These are phyloP conservation scores for Lordiphosa stackelbergi DNA, from an alignment of 1,140 invertebrate genomes.

Conservation along the genomic window DNA sequence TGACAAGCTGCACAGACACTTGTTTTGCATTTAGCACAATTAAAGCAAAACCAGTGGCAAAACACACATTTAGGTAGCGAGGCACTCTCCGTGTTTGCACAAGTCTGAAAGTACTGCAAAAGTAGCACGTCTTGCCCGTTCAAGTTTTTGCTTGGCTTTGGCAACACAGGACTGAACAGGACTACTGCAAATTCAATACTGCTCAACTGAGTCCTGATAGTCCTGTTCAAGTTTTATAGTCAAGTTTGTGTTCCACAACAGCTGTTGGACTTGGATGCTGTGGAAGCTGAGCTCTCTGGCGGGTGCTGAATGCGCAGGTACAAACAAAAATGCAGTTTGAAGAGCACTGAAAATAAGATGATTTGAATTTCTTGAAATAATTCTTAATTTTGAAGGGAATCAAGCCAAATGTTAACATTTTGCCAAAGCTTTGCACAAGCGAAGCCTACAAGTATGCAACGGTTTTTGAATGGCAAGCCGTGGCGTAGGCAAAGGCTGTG, in stretches of 20 bases:
- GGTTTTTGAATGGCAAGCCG: not conserved
- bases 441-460: conserved; percentile 45
- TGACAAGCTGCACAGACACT: conserved; percentile 4
- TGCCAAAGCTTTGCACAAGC: not conserved
- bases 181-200: conserved; percentile 65
- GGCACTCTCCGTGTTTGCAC: conserved; percentile 24
- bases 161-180: conserved; percentile 60
- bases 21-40: not conserved
- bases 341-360: not conserved
- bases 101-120: conserved; percentile 29
- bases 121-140: conserved; percentile 22
- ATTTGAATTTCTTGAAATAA: conserved; percentile 9
- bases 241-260: conserved; percentile 49
- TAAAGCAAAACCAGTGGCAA: not conserved
- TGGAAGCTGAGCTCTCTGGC: conserved; percentile 41
- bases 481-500: not conserved
- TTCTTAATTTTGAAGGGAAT: too few species aligned
- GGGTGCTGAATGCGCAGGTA: conserved; percentile 50
- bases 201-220: too few species aligned
- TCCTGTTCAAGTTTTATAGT: too few species aligned
- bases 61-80: conserved; percentile 29
- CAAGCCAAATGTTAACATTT: too few species aligned
- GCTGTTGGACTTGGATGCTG: conserved; percentile 57
- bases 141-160: conserved; percentile 10
- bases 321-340: conserved; percentile 40